A percentile compares a stretch with the other conserved stretches of the same genome.
Evolutionary conservation across 2,113 vertebrate genomes (phyloP).

Genomic region (Scomber japonicus): DNA sequence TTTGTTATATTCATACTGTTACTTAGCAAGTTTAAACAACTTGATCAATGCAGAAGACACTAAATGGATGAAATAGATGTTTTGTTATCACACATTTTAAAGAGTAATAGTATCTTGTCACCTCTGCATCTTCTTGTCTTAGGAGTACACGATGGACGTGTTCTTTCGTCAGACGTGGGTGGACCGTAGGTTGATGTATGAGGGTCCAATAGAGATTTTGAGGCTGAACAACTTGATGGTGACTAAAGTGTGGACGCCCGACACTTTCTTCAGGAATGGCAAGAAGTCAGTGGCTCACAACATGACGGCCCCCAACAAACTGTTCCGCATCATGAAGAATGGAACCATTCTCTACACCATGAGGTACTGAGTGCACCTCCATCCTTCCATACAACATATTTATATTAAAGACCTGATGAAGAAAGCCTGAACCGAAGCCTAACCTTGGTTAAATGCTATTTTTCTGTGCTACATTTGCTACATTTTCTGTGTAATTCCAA

Average conservation of each 20-base stretch:
- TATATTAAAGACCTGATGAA: background rate
- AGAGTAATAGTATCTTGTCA: no score
- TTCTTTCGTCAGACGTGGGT: conserved; percentile 99
- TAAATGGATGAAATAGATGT: background rate
- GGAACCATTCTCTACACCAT: conserved; percentile 99
- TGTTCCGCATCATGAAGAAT: conserved; percentile 99
- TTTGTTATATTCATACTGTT: background rate
- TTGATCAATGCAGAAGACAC: background rate
- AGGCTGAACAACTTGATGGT: conserved; percentile 99
- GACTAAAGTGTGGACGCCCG: conserved; percentile 99
- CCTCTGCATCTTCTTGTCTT: background rate
- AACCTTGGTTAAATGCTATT: background rate
- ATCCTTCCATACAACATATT: background rate
- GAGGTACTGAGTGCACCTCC: conserved; percentile 85
- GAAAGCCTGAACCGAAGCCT: background rate
- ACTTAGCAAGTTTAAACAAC: background rate
- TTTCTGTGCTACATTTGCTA: no score
- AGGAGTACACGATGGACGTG: conserved; percentile 99
- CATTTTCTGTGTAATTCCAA: background rate
- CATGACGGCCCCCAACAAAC: conserved; percentile 98
- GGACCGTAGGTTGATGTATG: conserved; percentile 93
- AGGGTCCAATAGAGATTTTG: conserved; percentile 96
- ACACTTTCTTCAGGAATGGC: conserved; percentile 99
- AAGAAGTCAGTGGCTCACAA: conserved; percentile 98
- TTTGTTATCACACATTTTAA: background rate